Conservation (phyloP, 2,797 vertebrate genomes). For the Salarias fasciatus region DNA sequence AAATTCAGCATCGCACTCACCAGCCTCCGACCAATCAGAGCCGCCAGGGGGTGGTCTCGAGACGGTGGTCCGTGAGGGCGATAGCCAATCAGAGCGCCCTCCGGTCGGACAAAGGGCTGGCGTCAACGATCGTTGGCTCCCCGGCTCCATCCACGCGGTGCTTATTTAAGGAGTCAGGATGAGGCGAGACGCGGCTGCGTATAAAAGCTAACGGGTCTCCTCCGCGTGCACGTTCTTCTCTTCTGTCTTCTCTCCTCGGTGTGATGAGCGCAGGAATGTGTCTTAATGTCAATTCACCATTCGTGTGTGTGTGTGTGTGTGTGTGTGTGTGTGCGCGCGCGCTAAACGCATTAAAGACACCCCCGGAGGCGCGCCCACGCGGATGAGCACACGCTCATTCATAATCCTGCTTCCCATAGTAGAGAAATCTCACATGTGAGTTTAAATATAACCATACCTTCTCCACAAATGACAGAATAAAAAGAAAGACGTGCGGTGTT, state of each 20-base stretch:
- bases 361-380: conserved; percentile 6
- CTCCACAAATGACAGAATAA: fast-evolving
- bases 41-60: conserved; percentile 61
- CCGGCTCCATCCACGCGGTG: conserved; percentile 68
- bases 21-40: conserved; percentile 75
- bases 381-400: conserved; percentile 42
- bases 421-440: too few relatives aligned
- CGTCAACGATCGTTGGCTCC: conserved; percentile 67
- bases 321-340: too few relatives aligned
- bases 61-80: conserved; percentile 82
- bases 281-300: too few relatives aligned
- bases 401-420: conserved; percentile 7
- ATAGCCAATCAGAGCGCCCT: conserved; percentile 71
- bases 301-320: too few relatives aligned
- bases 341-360: conserved; percentile 9
- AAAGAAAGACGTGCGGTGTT: too few relatives aligned
- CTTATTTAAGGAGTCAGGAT: conserved; percentile 73
- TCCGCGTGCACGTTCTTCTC: neutral
- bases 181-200: conserved; percentile 41
- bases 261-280: neutral
- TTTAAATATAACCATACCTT: neutral
- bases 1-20: conserved; percentile 79
- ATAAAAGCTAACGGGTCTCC: conserved; percentile 33
- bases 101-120: conserved; percentile 62
- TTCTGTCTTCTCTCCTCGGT: too few relatives aligned